phyloP scores from a whole-genome alignment of 2,113 vertebrate genomes.

The Embiotoca jacksoni region DNA sequence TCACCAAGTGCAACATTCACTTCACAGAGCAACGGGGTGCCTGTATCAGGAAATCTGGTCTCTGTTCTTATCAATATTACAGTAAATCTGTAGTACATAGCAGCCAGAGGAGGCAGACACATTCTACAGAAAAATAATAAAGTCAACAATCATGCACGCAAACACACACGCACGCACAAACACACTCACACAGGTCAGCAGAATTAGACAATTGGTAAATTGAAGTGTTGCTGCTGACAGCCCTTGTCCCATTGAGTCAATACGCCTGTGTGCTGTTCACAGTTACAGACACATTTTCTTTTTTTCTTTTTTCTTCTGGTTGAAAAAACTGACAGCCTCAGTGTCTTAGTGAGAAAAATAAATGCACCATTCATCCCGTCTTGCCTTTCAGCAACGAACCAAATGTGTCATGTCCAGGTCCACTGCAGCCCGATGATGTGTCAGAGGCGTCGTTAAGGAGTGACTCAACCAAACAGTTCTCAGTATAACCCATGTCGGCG shows the following conservation, averaged over 20 bases:
- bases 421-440: slow-evolving; percentile 34
- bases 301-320: slow-evolving; percentile 22
- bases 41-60: slow-evolving; percentile 46
- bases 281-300: slow-evolving; percentile 58
- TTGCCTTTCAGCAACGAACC: slow-evolving; percentile 40
- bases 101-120: slow-evolving; percentile 67
- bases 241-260: slow-evolving; percentile 81
- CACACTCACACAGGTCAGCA: slow-evolving; percentile 71
- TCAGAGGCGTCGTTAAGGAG: slow-evolving; percentile 43
- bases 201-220: slow-evolving; percentile 68
- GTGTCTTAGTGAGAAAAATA: slow-evolving; percentile 55
- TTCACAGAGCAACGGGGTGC: slow-evolving; percentile 41
- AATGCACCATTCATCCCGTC: slow-evolving; percentile 46
- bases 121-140: slow-evolving; percentile 39
- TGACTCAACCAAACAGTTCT: slow-evolving; percentile 53
- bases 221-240: slow-evolving; percentile 78
- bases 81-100: slow-evolving; percentile 55
- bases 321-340: slow-evolving; percentile 38
- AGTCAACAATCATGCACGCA: slow-evolving; percentile 27
- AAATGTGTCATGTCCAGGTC: slow-evolving; percentile 52
- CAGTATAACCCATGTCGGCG: slow-evolving; percentile 24
- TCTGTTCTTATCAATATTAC: slow-evolving; percentile 54
- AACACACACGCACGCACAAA: neutral
- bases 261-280: slow-evolving; percentile 68
- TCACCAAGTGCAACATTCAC: slow-evolving; percentile 43